A percentile compares a stretch with the other conserved stretches of the same genome.
Conservation (phyloP, 2,113 vertebrate species). For the Todiramphus saurophagus region DNA sequence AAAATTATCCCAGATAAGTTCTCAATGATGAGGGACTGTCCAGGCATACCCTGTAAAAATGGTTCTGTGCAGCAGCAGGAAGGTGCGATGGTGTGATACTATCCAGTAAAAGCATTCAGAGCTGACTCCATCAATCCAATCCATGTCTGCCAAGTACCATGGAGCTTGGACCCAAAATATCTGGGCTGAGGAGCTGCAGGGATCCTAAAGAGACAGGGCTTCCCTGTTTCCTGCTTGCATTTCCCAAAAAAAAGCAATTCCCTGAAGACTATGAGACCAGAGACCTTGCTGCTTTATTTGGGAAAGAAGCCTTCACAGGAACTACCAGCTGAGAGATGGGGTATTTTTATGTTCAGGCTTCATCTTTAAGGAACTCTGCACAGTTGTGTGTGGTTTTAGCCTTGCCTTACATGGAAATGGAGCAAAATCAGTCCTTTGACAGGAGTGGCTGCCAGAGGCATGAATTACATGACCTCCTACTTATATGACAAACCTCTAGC, state of each 20-base stretch:
- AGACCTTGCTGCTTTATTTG: not conserved
- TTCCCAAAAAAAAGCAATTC: not conserved
- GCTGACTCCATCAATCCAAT: not conserved
- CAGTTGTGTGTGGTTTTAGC: not conserved
- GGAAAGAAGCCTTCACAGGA: not conserved
- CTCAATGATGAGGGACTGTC: not conserved
- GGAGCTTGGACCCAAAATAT: not conserved
- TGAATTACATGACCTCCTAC: not conserved
- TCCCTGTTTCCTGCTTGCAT: not conserved
- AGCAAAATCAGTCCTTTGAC: not conserved
- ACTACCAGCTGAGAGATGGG: not conserved
- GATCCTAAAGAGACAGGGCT: not conserved
- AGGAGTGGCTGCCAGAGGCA: not conserved
- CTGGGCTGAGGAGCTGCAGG: not conserved
- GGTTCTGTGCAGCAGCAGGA: fast-evolving
- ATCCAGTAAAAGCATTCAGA: not conserved
- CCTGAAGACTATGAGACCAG: not conserved
- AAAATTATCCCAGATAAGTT: not conserved
- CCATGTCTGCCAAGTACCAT: not conserved
- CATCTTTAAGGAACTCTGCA: not conserved
- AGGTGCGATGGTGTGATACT: not conserved
- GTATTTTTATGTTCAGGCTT: not conserved
- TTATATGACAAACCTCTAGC: not conserved
- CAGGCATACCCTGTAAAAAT: not conserved
- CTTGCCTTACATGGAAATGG: not conserved